These are phyloP conservation scores for Martes martes DNA, from an alignment of 2,113 vertebrate genomes.

Conservation along the genomic window DNA sequence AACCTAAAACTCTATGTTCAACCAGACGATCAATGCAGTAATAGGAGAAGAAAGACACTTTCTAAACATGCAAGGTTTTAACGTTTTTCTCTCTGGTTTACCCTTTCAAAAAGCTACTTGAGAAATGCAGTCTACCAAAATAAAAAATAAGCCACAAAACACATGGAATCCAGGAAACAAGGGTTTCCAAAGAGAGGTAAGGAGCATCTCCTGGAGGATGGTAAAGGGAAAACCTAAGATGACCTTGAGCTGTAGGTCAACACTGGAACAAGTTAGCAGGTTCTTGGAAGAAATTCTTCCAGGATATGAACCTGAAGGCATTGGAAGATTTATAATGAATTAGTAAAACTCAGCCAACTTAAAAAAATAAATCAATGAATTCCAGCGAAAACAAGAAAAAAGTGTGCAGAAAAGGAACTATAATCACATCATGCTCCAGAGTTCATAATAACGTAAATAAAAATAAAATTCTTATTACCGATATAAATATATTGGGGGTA, in stretches of 20 bases:
- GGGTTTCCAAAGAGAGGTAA: background rate
- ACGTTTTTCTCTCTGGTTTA: background rate
- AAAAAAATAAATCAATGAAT: background rate
- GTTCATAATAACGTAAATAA: background rate
- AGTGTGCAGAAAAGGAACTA: background rate
- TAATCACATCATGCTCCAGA: background rate
- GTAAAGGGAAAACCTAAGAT: background rate
- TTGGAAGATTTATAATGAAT: background rate
- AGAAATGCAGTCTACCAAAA: background rate
- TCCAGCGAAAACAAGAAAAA: background rate
- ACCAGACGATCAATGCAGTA: background rate
- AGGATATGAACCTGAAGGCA: background rate
- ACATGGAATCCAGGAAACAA: background rate
- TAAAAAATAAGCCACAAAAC: background rate
- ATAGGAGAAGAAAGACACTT: background rate
- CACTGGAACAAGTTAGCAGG: background rate
- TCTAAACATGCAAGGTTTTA: background rate
- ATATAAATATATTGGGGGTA: background rate
- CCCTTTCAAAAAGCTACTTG: slow-evolving; percentile 25
- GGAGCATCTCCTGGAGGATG: background rate
- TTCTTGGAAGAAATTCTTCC: background rate
- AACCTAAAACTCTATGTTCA: background rate
- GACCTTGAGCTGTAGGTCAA: background rate
- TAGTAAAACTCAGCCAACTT: background rate
- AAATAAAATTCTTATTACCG: background rate